phyloP scores from a whole-genome alignment of 37 sponge, comb jelly and placozoan genomes.

The Theonella swinhoei region DNA sequence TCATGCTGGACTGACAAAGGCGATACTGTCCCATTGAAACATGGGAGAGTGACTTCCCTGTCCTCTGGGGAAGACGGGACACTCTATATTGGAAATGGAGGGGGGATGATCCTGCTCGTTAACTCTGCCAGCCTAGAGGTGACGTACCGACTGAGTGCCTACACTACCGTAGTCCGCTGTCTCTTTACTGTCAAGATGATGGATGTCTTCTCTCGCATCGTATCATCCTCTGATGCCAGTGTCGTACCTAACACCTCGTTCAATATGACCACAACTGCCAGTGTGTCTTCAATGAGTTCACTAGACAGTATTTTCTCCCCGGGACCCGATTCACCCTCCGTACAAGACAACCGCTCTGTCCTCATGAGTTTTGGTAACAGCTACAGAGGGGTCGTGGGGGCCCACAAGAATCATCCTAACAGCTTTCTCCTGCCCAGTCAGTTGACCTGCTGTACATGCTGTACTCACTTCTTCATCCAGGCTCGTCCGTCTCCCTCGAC shows the following conservation, averaged over 20 bases:
- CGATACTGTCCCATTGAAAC: not conserved
- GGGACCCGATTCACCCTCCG: not conserved
- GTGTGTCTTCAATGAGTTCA: not conserved
- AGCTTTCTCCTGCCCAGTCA: constrained; percentile 32
- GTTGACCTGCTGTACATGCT: not conserved
- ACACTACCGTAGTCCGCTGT: constrained; percentile 16
- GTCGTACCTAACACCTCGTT: not conserved
- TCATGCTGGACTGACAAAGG: not conserved
- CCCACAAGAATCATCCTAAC: constrained; percentile 4
- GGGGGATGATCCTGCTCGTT: constrained; percentile 42
- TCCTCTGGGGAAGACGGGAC: not conserved
- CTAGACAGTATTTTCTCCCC: not conserved
- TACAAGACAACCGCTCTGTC: not conserved
- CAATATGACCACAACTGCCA: not conserved
- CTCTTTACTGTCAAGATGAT: constrained; percentile 4
- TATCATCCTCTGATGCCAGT: constrained; percentile 1
- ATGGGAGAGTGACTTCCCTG: constrained; percentile 27
- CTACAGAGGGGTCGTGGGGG: constrained; percentile 40
- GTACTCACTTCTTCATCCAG: not conserved
- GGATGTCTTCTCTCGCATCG: constrained; percentile 9
- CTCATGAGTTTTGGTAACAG: constrained; percentile 48
- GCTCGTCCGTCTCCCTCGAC: not conserved
- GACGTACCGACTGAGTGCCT: constrained; percentile 5
- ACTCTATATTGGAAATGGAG: constrained; percentile 42
- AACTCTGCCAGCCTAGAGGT: constrained; percentile 16